Conservation (phyloP, 2,797 vertebrate species). For the Euthynnus affinis region DNA sequence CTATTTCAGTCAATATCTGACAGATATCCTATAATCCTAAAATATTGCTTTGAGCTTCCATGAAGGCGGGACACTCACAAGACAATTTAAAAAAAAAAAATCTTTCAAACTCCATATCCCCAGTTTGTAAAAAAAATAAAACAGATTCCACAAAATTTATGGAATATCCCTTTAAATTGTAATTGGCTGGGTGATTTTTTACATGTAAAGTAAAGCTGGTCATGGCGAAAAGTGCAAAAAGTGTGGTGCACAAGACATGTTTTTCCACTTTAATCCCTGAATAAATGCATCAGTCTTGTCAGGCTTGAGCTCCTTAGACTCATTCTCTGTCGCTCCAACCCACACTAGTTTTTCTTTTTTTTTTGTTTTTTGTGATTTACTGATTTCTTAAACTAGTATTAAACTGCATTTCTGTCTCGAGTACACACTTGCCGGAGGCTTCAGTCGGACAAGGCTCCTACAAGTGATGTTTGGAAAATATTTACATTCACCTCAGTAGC, state of each 20-base stretch:
- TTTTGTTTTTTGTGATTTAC: background rate
- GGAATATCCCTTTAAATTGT: background rate
- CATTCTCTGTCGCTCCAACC: too few species aligned
- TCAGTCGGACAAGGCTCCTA: slow-evolving; percentile 28
- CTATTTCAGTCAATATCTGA: too few species aligned
- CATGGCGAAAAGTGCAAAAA: slow-evolving; percentile 5
- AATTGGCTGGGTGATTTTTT: background rate
- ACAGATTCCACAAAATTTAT: too few species aligned
- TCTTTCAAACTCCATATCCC: too few species aligned
- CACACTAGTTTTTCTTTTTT: background rate
- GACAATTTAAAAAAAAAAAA: too few species aligned
- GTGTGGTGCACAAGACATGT: background rate
- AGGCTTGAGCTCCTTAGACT: too few species aligned
- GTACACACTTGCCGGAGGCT: slow-evolving; percentile 23
- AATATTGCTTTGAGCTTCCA: too few species aligned
- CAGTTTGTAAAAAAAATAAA: too few species aligned
- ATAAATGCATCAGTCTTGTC: background rate
- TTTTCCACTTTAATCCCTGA: too few species aligned
- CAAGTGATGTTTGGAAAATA: slow-evolving; percentile 41
- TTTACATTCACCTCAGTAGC: slow-evolving; percentile 49
- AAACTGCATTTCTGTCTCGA: slow-evolving; percentile 3
- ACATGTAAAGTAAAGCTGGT: slow-evolving; percentile 7
- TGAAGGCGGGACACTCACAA: too few species aligned
- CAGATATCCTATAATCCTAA: too few species aligned
- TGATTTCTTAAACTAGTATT: background rate